Conservation (phyloP, 2,113 vertebrate genomes). For the Hemicordylus capensis region DNA sequence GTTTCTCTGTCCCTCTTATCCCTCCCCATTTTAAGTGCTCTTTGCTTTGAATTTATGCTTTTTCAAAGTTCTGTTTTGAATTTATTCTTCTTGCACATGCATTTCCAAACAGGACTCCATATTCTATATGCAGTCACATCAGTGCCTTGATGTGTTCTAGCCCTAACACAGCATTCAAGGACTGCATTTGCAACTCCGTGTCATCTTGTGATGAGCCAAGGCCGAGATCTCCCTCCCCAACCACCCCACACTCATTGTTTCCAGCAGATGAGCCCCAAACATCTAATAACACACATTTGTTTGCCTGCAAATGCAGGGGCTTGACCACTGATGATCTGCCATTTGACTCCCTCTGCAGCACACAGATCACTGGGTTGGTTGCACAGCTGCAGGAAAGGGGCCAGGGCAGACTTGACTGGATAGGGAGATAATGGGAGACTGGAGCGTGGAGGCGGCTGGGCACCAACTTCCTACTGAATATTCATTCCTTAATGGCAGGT, state of each 20-base stretch:
- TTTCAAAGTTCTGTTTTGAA: not conserved
- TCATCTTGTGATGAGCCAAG: not conserved
- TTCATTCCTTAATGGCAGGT: constrained; percentile 43
- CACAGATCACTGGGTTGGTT: not conserved
- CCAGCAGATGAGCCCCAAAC: not conserved
- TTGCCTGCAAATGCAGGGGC: not conserved
- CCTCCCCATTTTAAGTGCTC: not conserved
- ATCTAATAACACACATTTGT: not conserved
- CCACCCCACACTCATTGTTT: not conserved
- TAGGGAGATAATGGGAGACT: not conserved
- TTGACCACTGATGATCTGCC: not conserved
- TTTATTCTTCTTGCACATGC: not conserved
- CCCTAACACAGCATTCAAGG: not conserved
- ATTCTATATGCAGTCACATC: not conserved
- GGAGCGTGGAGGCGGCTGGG: not conserved
- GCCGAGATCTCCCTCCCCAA: not conserved
- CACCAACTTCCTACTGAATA: constrained; percentile 3
- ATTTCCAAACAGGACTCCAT: not conserved
- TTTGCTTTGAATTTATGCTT: no score
- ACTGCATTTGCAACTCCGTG: not conserved
- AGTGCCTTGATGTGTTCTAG: not conserved
- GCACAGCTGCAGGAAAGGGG: not conserved
- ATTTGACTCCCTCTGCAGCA: not conserved
- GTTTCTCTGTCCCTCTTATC: no score
- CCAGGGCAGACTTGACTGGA: not conserved